Percentiles rank a stretch among this genome's conserved stretches.
Conservation (phyloP, 2,888 invertebrate genomes). For the Cotesia congregata region DNA sequence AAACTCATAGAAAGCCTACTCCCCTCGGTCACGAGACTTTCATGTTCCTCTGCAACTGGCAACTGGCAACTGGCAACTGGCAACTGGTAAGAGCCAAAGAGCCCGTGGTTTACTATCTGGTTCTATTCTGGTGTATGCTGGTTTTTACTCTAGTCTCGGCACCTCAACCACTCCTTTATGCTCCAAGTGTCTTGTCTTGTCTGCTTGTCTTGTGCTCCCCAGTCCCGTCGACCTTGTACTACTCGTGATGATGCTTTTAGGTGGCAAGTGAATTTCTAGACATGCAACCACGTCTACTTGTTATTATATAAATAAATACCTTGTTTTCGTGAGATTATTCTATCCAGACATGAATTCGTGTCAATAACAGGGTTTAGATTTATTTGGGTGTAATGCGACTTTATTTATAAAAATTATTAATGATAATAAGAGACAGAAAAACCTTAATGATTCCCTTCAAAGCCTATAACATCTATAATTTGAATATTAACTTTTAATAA, state of each 20-base stretch:
- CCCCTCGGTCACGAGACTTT: conserved; percentile 54
- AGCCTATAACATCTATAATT: too few relatives aligned
- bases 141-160: background rate
- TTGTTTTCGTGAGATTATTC: background rate
- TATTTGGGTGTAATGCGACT: too few relatives aligned
- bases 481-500: too few relatives aligned
- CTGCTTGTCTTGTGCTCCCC: conserved; percentile 9
- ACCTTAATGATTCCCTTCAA: too few relatives aligned
- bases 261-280: conserved; percentile 45
- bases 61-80: too few relatives aligned
- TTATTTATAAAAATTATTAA: too few relatives aligned
- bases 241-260: conserved; percentile 44
- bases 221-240: conserved; percentile 35
- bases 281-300: conserved; percentile 31
- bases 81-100: too few relatives aligned
- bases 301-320: background rate
- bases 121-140: background rate
- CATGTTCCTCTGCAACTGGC: conserved; percentile 13
- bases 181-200: background rate
- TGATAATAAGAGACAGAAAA: too few relatives aligned
- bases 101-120: background rate
- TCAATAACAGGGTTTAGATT: too few relatives aligned
- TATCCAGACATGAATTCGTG: too few relatives aligned
- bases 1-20: conserved; percentile 40
- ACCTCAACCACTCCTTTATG: background rate